These are phyloP conservation scores for Podotricha telesiphe DNA, from an alignment of 2,888 invertebrate species.

Conservation along the genomic window DNA sequence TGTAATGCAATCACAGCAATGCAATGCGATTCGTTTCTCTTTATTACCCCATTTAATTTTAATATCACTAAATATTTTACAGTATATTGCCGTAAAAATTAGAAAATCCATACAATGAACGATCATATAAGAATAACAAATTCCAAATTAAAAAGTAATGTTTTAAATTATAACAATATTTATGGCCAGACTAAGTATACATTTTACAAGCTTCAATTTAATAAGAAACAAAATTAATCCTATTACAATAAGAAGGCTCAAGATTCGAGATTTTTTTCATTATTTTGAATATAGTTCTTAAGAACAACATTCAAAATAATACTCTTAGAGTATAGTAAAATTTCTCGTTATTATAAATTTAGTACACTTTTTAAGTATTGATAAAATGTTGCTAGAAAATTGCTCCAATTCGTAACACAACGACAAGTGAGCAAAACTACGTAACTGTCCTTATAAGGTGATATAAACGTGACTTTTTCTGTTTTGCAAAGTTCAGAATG, in stretches of 20 bases:
- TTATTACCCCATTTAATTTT: too few relatives aligned
- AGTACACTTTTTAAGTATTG: not conserved
- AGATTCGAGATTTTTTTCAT: not conserved
- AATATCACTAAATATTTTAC: too few relatives aligned
- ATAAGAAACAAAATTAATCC: slow-evolving; percentile 3
- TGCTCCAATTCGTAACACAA: slow-evolving; percentile 7
- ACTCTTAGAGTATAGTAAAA: not conserved
- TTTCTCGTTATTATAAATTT: not conserved
- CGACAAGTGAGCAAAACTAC: not conserved
- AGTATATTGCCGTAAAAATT: too few relatives aligned
- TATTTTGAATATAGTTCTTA: not conserved
- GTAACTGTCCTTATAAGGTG: slow-evolving; percentile 5
- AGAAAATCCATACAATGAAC: too few relatives aligned
- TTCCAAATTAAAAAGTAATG: too few relatives aligned
- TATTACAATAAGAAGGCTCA: slow-evolving; percentile 2
- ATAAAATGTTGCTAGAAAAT: not conserved
- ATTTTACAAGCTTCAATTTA: not conserved
- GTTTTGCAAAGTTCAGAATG: slow-evolving; percentile 13
- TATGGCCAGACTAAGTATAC: too few relatives aligned
- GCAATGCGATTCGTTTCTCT: too few relatives aligned
- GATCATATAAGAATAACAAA: too few relatives aligned
- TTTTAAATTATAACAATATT: too few relatives aligned
- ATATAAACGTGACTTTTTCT: slow-evolving; percentile 20
- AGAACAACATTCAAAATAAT: too few relatives aligned
- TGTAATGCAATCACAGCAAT: too few relatives aligned